A percentile compares a stretch with the other conserved stretches of the same genome.
These are phyloP conservation scores for Cryptus viduatorius DNA, from an alignment of 2,888 invertebrate genomes.

Conservation along the genomic window DNA sequence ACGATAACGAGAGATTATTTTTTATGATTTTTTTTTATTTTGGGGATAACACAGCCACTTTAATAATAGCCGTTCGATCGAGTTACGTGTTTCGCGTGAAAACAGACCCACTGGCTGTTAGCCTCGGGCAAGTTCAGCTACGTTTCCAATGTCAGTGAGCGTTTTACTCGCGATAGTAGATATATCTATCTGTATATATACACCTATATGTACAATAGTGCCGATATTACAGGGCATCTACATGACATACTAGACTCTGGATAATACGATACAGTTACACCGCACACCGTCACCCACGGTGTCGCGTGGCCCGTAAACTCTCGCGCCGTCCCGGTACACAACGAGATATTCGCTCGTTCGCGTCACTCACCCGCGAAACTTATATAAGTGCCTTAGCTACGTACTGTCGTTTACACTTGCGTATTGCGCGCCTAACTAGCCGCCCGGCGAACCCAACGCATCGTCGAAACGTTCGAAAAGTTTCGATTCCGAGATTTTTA, in stretches of 20 bases:
- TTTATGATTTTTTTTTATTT: background rate
- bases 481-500: background rate
- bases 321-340: slow-evolving; percentile 38
- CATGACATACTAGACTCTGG: slow-evolving; percentile 2
- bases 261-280: background rate
- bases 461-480: background rate
- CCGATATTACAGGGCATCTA: background rate
- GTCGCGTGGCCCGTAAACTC: slow-evolving; percentile 43
- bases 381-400: slow-evolving; percentile 54
- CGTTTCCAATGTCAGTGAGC: slow-evolving; percentile 45
- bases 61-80: slow-evolving; percentile 10
- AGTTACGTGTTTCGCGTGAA: slow-evolving; percentile 15
- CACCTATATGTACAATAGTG: background rate
- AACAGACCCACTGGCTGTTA: slow-evolving; percentile 4
- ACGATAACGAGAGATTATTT: too few relatives aligned
- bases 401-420: slow-evolving; percentile 40
- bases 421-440: slow-evolving; percentile 42
- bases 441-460: slow-evolving; percentile 3
- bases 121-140: slow-evolving; percentile 41
- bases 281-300: background rate
- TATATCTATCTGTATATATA: background rate
- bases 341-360: slow-evolving; percentile 54
- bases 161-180: background rate
- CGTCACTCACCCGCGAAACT: slow-evolving; percentile 54
- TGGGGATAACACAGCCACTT: background rate